Evolutionary conservation across 2,113 vertebrate species (phyloP).

Genomic region (Patagioenas fasciata): DNA sequence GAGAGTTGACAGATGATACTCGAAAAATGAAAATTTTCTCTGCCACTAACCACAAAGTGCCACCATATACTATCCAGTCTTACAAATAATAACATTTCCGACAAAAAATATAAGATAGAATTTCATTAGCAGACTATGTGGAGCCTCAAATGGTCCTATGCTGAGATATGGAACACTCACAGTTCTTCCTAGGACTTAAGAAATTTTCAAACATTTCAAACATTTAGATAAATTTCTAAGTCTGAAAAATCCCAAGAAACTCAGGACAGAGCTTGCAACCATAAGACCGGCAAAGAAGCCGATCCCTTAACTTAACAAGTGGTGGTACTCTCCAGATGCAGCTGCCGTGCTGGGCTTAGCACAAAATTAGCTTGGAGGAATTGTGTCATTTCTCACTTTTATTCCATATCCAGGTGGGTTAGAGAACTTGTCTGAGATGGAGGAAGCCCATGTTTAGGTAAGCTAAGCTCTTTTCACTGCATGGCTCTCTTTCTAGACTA

Average conservation of each 20-base stretch:
- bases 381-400: not conserved
- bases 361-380: not conserved
- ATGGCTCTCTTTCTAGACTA: not conserved
- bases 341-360: not conserved
- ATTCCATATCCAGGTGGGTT: not conserved
- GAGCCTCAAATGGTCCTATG: not conserved
- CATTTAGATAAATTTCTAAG: not conserved
- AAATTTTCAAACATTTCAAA: too few species aligned
- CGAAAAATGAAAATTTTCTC: not conserved
- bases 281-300: not conserved
- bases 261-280: not conserved
- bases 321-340: not conserved
- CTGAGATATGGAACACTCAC: not conserved
- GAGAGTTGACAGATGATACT: not conserved
- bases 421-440: not conserved
- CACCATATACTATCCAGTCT: fast-evolving
- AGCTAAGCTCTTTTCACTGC: not conserved
- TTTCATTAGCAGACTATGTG: not conserved
- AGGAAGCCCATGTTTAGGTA: not conserved
- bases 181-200: not conserved
- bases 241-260: not conserved
- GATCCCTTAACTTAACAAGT: not conserved
- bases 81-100: not conserved
- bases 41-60: not conserved
- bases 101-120: not conserved